These are phyloP conservation scores for Phaedon cochleariae DNA, from an alignment of 2,888 invertebrate species.

Conservation along the genomic window DNA sequence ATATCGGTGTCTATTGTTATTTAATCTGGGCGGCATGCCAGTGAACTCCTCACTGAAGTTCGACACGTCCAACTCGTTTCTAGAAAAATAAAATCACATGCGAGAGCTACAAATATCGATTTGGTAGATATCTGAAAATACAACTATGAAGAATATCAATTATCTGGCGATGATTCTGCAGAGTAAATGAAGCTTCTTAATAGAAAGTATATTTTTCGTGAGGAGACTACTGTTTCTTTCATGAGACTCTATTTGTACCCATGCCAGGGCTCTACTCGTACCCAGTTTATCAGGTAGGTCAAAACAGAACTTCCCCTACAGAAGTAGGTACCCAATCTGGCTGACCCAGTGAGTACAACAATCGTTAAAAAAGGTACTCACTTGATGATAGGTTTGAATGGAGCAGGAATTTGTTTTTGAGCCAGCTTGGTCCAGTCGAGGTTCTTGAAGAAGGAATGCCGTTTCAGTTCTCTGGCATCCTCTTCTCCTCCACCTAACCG, in stretches of 20 bases:
- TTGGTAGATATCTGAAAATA: too few species aligned
- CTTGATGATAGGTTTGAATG: constrained; percentile 87
- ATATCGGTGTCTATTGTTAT: too few species aligned
- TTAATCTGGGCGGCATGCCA: constrained; percentile 84
- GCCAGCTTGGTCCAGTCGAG: constrained; percentile 87
- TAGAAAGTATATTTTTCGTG: too few species aligned
- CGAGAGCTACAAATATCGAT: too few species aligned
- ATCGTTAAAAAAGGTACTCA: constrained; percentile 37
- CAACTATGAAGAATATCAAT: too few species aligned
- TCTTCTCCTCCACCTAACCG: constrained; percentile 86
- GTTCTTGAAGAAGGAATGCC: constrained; percentile 86
- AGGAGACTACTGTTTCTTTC: too few species aligned
- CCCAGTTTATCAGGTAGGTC: too few species aligned
- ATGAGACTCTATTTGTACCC: too few species aligned
- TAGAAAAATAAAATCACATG: constrained; percentile 52
- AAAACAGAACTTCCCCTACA: too few species aligned
- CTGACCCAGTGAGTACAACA: not conserved
- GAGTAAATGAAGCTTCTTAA: too few species aligned
- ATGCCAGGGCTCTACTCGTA: too few species aligned
- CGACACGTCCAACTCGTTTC: constrained; percentile 90
- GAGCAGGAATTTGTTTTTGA: constrained; percentile 80
- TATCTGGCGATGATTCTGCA: too few species aligned
- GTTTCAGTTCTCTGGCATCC: constrained; percentile 90
- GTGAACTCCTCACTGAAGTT: constrained; percentile 99
- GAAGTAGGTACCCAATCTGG: not conserved